A percentile compares a stretch with the other conserved stretches of the same genome.
Evolutionary conservation across 2,888 invertebrate genomes (phyloP).

Genomic region (Ganaspis brasiliensis): DNA sequence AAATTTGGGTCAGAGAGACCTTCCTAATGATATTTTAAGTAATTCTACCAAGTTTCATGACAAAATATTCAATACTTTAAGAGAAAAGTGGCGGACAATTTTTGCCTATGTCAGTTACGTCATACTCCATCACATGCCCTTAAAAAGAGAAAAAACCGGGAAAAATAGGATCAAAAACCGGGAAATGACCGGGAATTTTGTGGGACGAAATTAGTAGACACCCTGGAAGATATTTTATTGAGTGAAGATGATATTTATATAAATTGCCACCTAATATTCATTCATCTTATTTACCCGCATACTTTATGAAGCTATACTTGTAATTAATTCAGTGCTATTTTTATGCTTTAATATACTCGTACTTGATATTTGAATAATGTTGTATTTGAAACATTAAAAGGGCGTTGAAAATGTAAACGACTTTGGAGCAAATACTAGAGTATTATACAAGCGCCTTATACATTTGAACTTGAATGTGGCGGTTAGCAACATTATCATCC

Average conservation of each 20-base stretch:
- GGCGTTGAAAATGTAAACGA: slow-evolving; percentile 36
- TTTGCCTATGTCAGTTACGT: no score
- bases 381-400: neutral
- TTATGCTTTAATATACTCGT: neutral
- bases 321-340: slow-evolving; percentile 20
- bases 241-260: neutral
- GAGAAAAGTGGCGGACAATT: no score
- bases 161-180: no score
- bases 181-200: no score
- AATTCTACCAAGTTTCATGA: no score
- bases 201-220: no score
- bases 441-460: slow-evolving; percentile 7
- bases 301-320: neutral
- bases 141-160: no score
- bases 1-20: no score
- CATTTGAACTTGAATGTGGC: slow-evolving; percentile 27
- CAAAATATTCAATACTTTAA: no score
- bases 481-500: slow-evolving; percentile 39
- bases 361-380: neutral
- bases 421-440: slow-evolving; percentile 22
- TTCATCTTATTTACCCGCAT: slow-evolving; percentile 4
- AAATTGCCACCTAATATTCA: neutral
- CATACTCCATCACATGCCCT: no score
- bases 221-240: neutral
- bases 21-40: no score